Base-by-base conservation (phyloP, 2,113 vertebrate genomes). In the Larimichthys polyactis region DNA sequence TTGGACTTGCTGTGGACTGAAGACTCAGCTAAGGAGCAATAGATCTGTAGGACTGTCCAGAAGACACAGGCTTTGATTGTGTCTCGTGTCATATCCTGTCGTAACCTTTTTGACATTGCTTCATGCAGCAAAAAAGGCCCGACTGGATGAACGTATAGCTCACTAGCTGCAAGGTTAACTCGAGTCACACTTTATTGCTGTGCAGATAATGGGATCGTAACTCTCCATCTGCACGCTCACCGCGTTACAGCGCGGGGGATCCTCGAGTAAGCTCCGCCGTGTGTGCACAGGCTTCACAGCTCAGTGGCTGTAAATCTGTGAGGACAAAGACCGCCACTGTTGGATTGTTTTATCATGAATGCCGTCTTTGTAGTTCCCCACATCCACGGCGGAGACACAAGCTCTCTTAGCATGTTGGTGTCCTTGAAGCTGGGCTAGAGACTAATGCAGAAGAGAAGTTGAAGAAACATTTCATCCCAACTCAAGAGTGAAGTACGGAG, bases 101-200 rank as follows among this genome's bases (percentile, higher is more conserved):
- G 17, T 90, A 82, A 87, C 88, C 87, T 81, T 89, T 75, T 75
- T 91, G 89, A 88, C 88, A 62, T 91, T 91, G 90, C 44, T 16
- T 71, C 59, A 43, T 85, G 88, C 83, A 82, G 86, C 74, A 24
- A 0, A 8, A 54, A 49, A 60, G 17, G 15, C 1, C 36, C 1
- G 19, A 0, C 16, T 19, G 29, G 2, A 0, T 46, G 49, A 75
- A 32, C 14, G 20, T 0, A 12, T 16, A 24, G 40, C 58, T 14
- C 0, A 8, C 36, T 24, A 7, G n/a, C 64, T 52, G 49, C 52
- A 19, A 75, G 55, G 64, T 63, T 55, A 64, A 43, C 55, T 24
- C 11, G 10, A 3, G 22, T 2, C 3, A 0, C 2, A 43, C 32
- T 54, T 51, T 14, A 9, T 48, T 11, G 19, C 24, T 11, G 32